Base-by-base conservation (phyloP, 2,113 vertebrate species). In the Paradisaea rubra region DNA sequence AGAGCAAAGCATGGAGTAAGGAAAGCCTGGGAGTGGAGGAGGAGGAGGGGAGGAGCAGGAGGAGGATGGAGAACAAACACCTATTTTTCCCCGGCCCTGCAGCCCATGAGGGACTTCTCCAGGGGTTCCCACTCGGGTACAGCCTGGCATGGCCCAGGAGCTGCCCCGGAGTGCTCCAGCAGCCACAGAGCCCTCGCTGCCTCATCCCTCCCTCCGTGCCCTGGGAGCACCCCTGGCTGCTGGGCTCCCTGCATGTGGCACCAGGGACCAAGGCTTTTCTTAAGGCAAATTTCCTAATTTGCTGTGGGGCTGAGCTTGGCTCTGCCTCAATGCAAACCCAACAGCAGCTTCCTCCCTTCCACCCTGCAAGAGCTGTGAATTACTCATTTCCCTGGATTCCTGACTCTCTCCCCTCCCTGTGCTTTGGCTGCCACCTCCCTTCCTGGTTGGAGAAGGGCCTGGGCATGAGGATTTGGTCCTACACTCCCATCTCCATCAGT, bases 1-100 rank as follows among this genome's bases (percentile, higher is more conserved):
- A 73, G 66, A 94, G 89, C 91, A 35, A 81, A 97, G 89, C 93
- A 66, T 70, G 94, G 85, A 53, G 28, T 5, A 28, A 13, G 25
- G 24, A 39, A 42, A 69, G 84, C 5, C 44, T 10, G 41, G 44
- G 1, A 41, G 60, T 1, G 39, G 30, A 52, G 45, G 61, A 49
- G 57, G 8, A 52, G 49, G 54, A 59, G 41, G 41, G 50, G 30
- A 81, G 27, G 24, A 52, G 53, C 41, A 39, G 87, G 60, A 66
- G 27, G 53, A 60, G 24, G 42, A 39, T 10, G 13, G 1, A n/a
- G 49, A 52, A 56, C 13, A 37, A 45, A 15, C 12, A 13, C 15
- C 18, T 21, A 0, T 6, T 39, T n/a, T 22, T 11, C 56, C 81
- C 59, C 14, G 6, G 6, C 56, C 61, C 77, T 31, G 72, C 35